Evolutionary conservation across 2,888 invertebrate species (phyloP), one percentile per base, ranked within the genome.

Genomic region (Limenitis camilla): DNA sequence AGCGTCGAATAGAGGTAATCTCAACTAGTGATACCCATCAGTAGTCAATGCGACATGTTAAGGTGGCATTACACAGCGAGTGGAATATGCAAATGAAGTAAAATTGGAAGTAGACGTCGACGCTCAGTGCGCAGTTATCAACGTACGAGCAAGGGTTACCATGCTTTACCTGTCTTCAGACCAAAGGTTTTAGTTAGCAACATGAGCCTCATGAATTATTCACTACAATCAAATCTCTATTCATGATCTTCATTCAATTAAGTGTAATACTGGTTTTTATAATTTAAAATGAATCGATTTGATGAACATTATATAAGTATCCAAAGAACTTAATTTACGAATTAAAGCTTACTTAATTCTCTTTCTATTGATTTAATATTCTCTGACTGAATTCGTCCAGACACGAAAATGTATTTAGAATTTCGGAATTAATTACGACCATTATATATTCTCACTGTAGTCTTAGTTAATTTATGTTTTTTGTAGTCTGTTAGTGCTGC

Each of bases 61-160:
- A 63, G 65, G 68, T 59, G 56, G 66, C 62, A 65, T 68, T 66
- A 61, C 64, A 71, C 64, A 60, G 55, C 57, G 63, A 69, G 69
- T 69, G 68, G 69, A 69, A 71, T 76, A 85, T 85, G 83, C 74
- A 84, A 84, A 85, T 84, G 77, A 78, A 73, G 71, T 63, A 73
- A 73, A 78, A 81, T 80, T 76, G 76, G 74, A 71, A 75, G 80
- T 76, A 71, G 71, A 69, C 66, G 67, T 67, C 69, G 67, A 64
- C 68, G 69, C 66, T 56, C 64, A 66, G 64, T 64, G 66, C 65
- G 70, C 71, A 64, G 76, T 78, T 81, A 80, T 78, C 75, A 64
- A 64, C 66, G 68, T 62, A 58, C 49, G 42, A 49, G 44, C 52
- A 42, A 56, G 57, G 55, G 56, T 57, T 47, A 61, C 59, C 59